Percentiles rank a stretch among this genome's conserved stretches.
Conservation (phyloP, 2,888 invertebrate species). For the Anoplius nigerrimus region DNA sequence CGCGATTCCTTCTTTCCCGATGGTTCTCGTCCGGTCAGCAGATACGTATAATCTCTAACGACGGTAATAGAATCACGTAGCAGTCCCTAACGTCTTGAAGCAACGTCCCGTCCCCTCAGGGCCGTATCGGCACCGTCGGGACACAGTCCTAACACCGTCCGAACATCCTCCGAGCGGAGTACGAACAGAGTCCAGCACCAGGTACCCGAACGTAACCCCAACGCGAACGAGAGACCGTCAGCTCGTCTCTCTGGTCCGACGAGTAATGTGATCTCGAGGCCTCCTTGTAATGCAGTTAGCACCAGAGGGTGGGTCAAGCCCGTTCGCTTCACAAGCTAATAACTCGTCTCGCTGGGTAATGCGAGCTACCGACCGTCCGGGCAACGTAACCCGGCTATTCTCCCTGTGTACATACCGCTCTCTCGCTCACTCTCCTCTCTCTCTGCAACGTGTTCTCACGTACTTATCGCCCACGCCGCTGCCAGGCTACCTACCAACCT, state of each 20-base stretch:
- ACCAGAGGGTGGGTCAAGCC: conserved; percentile 41
- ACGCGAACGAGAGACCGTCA: neutral
- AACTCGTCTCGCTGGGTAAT: conserved; percentile 38
- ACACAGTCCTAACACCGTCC: no score
- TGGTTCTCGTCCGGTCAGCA: conserved; percentile 13
- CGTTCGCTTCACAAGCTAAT: conserved; percentile 41
- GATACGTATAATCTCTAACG: conserved; percentile 39
- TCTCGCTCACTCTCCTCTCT: no score
- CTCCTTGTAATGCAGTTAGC: conserved; percentile 12
- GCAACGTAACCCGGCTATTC: conserved; percentile 23
- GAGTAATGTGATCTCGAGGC: conserved; percentile 45
- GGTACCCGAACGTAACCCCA: neutral
- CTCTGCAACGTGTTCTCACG: conserved; percentile 51
- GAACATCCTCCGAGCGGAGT: no score
- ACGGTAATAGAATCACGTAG: conserved; percentile 57
- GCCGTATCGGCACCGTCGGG: neutral
- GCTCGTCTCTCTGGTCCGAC: neutral
- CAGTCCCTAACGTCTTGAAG: conserved; percentile 37
- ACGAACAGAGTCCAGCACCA: no score
- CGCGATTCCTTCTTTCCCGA: no score
- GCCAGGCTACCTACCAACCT: conserved; percentile 25
- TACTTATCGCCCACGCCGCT: conserved; percentile 43
- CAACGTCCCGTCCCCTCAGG: conserved; percentile 20
- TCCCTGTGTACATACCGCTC: conserved; percentile 6
- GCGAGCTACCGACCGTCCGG: conserved; percentile 30